Evolutionary conservation across 2,113 vertebrate species (phyloP).

Genomic region (Catharus minimus): DNA sequence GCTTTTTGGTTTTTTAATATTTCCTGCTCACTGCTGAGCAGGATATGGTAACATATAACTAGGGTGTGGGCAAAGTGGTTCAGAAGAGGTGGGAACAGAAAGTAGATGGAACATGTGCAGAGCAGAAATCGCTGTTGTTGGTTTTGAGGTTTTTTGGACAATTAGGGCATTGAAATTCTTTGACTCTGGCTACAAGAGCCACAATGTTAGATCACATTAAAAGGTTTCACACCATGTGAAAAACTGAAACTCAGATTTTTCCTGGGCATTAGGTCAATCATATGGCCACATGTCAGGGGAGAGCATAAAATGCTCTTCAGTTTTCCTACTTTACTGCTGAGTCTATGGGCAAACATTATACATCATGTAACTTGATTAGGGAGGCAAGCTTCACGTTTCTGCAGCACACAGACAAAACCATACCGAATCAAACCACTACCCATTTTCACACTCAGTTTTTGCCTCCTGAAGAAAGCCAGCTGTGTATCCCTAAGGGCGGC

Average conservation of each 20-base stretch:
- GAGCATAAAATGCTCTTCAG: neutral
- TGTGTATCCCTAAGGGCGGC: neutral
- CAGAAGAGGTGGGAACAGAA: neutral
- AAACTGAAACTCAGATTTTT: neutral
- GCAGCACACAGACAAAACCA: neutral
- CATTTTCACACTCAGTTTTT: neutral
- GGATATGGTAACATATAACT: neutral
- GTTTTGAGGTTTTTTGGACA: neutral
- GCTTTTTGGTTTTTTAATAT: neutral
- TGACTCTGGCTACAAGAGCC: neutral
- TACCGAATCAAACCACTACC: neutral
- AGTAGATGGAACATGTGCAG: neutral
- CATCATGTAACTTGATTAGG: neutral
- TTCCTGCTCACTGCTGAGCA: neutral
- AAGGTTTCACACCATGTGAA: neutral
- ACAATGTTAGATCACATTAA: neutral
- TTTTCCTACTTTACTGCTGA: neutral
- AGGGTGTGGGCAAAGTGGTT: neutral
- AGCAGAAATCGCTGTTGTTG: neutral
- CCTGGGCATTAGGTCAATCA: neutral
- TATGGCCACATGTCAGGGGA: fast-evolving
- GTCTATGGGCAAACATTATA: neutral
- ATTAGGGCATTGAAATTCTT: neutral
- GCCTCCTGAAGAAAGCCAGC: neutral
- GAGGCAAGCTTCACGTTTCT: neutral